Conservation (phyloP, 2,797 vertebrate genomes). For the Selene dorsalis region DNA sequence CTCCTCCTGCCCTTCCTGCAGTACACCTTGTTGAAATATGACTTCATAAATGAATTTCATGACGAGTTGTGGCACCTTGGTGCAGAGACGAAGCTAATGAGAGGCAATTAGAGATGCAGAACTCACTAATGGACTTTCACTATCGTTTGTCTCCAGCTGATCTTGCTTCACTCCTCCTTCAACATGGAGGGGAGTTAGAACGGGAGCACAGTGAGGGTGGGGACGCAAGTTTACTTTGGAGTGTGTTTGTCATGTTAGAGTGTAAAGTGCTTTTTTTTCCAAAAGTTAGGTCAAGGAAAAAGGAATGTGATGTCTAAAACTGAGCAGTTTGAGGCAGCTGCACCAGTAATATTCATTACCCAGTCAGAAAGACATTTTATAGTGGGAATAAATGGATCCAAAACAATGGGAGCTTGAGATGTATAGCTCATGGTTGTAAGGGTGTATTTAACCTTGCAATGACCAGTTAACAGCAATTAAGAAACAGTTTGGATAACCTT, state of each 20-base stretch:
- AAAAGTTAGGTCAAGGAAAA: neutral
- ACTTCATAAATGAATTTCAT: slow-evolving; percentile 40
- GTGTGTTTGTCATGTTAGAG: slow-evolving; percentile 4
- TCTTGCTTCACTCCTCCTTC: slow-evolving; percentile 24
- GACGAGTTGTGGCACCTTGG: slow-evolving; percentile 46
- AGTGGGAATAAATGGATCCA: neutral
- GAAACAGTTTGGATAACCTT: slow-evolving; percentile 5
- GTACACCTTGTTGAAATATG: slow-evolving; percentile 51
- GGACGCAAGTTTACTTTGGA: slow-evolving; percentile 13
- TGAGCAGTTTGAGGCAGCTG: neutral
- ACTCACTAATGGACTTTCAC: slow-evolving; percentile 67
- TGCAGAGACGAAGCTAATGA: slow-evolving; percentile 56
- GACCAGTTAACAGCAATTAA: slow-evolving; percentile 2
- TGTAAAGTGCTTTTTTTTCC: neutral
- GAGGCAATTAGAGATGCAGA: slow-evolving; percentile 65
- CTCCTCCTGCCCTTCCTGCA: slow-evolving; percentile 35
- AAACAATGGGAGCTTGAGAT: neutral
- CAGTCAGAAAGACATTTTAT: neutral
- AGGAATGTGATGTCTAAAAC: neutral
- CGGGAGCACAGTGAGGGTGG: neutral
- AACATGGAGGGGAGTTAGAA: neutral
- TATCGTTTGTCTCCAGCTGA: slow-evolving; percentile 54
- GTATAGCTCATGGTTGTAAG: neutral
- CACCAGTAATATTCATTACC: neutral
- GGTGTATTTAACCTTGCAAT: slow-evolving; percentile 1